Evolutionary conservation across 2,113 vertebrate genomes (phyloP).

Genomic region (Crotophaga sulcirostris): DNA sequence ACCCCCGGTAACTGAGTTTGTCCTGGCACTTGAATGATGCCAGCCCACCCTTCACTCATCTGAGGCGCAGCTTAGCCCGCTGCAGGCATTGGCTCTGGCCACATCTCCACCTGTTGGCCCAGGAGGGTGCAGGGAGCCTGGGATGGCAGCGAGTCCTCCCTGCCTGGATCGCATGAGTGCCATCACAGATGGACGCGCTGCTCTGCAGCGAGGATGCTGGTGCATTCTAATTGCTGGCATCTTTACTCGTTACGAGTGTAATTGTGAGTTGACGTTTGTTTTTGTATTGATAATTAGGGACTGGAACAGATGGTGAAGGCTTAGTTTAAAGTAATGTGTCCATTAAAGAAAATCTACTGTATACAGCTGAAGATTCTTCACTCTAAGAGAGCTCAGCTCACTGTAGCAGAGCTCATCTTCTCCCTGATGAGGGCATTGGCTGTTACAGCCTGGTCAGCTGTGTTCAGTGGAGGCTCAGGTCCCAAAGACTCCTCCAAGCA

Average conservation of each 20-base stretch:
- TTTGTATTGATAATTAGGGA: constrained; percentile 81
- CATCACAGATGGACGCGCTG: constrained; percentile 63
- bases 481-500: fast-evolving
- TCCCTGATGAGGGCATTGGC: not conserved
- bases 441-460: not conserved
- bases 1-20: not conserved
- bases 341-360: constrained; percentile 79
- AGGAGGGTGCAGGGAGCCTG: not conserved
- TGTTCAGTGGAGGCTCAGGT: fast-evolving
- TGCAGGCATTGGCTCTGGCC: not conserved
- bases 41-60: not conserved
- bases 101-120: not conserved
- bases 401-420: not conserved
- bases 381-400: constrained; percentile 38
- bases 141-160: not conserved
- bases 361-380: constrained; percentile 69
- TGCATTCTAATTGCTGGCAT: constrained; percentile 76
- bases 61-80: not conserved
- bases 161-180: not conserved
- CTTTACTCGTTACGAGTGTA: constrained; percentile 76
- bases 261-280: constrained; percentile 79
- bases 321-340: constrained; percentile 79
- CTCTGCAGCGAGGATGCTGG: constrained; percentile 24
- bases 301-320: constrained; percentile 76
- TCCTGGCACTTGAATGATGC: not conserved